phyloP scores from a whole-genome alignment of 2,888 invertebrate species.

The Polylopha cassiicola region DNA sequence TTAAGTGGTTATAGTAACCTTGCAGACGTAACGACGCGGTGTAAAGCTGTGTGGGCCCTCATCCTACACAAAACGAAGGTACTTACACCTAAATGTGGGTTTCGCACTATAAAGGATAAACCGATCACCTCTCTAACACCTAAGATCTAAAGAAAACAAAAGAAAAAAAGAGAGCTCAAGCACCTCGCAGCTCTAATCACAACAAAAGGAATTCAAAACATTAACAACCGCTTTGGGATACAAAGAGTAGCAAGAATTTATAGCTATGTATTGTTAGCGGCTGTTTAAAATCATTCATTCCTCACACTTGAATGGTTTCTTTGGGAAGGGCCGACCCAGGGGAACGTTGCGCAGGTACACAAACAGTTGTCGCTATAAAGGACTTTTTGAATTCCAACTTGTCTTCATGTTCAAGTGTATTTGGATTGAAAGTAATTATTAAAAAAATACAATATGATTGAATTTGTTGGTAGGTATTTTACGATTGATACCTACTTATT shows the following conservation, averaged over 20 bases:
- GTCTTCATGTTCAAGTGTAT: conserved; percentile 38
- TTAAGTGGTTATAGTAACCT: conserved; percentile 38
- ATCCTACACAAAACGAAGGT: conserved; percentile 30
- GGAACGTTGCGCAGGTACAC: conserved; percentile 59
- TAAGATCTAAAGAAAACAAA: too few relatives aligned
- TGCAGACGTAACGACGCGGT: conserved; percentile 35
- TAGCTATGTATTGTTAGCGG: conserved; percentile 51
- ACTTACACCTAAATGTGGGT: background rate
- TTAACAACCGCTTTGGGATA: conserved; percentile 31
- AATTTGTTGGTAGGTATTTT: background rate
- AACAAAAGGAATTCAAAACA: conserved; percentile 24
- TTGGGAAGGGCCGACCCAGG: conserved; percentile 45
- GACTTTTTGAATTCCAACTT: conserved; percentile 40
- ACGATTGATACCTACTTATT: background rate
- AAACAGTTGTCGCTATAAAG: conserved; percentile 40
- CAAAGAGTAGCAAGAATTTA: conserved; percentile 42
- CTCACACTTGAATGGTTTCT: conserved; percentile 58
- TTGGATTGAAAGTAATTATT: conserved; percentile 14
- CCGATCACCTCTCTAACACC: too few relatives aligned
- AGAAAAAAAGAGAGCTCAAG: too few relatives aligned
- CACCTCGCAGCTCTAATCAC: conserved; percentile 9
- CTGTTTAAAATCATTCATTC: conserved; percentile 64
- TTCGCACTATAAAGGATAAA: background rate
- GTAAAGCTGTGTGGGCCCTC: conserved; percentile 39
- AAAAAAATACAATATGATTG: too few relatives aligned